Evolutionary conservation across 2,113 vertebrate species (phyloP).

Genomic region (Puffinus mauretanicus): DNA sequence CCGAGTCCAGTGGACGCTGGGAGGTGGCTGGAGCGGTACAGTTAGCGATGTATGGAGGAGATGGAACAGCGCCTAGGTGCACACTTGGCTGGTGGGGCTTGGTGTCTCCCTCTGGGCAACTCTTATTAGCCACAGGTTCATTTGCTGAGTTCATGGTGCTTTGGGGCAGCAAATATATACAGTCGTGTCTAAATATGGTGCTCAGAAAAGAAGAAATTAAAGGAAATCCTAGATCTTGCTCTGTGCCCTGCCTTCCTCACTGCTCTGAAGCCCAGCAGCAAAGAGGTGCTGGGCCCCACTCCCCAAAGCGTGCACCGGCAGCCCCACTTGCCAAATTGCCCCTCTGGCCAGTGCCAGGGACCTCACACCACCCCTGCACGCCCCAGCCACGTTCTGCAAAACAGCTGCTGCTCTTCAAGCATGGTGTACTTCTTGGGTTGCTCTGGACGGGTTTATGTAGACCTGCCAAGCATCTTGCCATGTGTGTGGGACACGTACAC

Average conservation of each 20-base stretch:
- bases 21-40: not conserved
- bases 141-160: not conserved
- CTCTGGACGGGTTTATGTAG: not conserved
- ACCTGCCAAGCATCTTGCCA: not conserved
- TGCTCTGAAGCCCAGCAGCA: not conserved
- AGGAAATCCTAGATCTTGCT: not conserved
- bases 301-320: not conserved
- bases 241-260: not conserved
- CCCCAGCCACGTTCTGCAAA: not conserved
- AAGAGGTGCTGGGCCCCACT: not conserved
- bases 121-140: not conserved
- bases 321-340: not conserved
- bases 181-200: not conserved
- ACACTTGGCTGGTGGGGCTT: not conserved
- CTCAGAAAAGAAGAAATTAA: not conserved
- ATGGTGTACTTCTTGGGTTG: not conserved
- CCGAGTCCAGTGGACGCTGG: rapidly evolving
- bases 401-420: not conserved
- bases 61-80: not conserved
- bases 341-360: not conserved
- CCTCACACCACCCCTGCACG: not conserved
- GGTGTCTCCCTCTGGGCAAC: not conserved
- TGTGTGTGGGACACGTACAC: not conserved
- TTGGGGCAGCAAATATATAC: not conserved
- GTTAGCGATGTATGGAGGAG: not conserved